Evolutionary conservation across 2,888 invertebrate genomes (phyloP).

Genomic region (Hypercompe scribonia): DNA sequence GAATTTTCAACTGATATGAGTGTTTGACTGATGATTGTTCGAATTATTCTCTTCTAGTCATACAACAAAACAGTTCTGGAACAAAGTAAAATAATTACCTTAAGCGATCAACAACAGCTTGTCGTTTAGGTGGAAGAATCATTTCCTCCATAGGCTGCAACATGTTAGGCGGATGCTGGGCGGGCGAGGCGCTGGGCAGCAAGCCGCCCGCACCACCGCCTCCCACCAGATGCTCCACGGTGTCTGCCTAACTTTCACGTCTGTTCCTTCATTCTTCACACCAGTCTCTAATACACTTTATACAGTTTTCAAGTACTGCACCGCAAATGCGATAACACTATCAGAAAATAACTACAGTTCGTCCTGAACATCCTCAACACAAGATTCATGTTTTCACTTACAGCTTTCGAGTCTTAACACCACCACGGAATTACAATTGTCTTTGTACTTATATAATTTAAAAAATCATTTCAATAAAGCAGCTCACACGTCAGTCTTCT

Average conservation of each 20-base stretch:
- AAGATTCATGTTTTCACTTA: slow-evolving; percentile 73
- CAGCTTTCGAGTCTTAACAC: slow-evolving; percentile 39
- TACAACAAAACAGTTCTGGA: background rate
- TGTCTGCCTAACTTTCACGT: slow-evolving; percentile 74
- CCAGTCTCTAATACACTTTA: slow-evolving; percentile 50
- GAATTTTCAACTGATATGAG: background rate
- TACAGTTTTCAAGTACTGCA: slow-evolving; percentile 74
- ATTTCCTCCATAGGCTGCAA: slow-evolving; percentile 89
- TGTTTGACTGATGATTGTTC: too few relatives aligned
- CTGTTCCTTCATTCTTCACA: slow-evolving; percentile 68
- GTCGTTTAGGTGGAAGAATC: slow-evolving; percentile 92
- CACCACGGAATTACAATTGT: slow-evolving; percentile 32
- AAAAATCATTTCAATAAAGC: slow-evolving; percentile 36
- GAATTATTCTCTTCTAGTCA: too few relatives aligned
- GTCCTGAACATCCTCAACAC: slow-evolving; percentile 75
- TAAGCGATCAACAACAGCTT: slow-evolving; percentile 94
- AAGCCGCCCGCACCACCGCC: slow-evolving; percentile 90
- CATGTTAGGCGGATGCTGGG: slow-evolving; percentile 88
- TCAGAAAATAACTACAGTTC: slow-evolving; percentile 71
- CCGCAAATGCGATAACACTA: slow-evolving; percentile 72
- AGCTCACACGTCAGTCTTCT: slow-evolving; percentile 45
- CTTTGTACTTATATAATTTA: slow-evolving; percentile 26
- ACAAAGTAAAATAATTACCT: slow-evolving; percentile 70
- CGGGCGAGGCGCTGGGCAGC: slow-evolving; percentile 88
- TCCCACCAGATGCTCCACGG: slow-evolving; percentile 93